phyloP scores from a whole-genome alignment of 2,113 vertebrate species.

The Muntiacus muntjak region DNA sequence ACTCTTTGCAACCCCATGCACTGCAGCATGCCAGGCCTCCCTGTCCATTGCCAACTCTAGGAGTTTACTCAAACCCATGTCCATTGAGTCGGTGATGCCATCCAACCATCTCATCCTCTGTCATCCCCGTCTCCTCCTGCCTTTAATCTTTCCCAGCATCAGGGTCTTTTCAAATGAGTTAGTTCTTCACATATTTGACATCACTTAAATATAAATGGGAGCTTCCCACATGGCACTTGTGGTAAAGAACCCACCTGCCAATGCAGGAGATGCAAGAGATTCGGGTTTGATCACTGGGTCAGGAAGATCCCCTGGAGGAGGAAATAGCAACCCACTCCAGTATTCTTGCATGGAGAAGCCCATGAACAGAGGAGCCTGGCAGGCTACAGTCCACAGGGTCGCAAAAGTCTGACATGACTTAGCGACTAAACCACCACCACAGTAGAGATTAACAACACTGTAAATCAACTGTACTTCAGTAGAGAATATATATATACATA shows the following conservation, averaged over 20 bases:
- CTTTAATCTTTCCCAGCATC: not conserved
- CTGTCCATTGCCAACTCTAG: not conserved
- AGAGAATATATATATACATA: not conserved
- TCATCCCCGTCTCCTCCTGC: not conserved
- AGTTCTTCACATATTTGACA: not conserved
- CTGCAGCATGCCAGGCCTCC: not conserved
- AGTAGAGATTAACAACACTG: not conserved
- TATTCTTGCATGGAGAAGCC: not conserved
- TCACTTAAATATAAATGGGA: not conserved
- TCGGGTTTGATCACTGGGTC: not conserved
- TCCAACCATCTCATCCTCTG: not conserved
- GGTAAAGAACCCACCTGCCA: not conserved
- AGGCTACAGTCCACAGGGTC: not conserved
- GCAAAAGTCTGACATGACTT: not conserved
- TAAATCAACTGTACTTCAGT: not conserved
- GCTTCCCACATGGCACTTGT: not conserved
- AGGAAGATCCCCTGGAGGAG: not conserved
- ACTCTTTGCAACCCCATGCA: not conserved
- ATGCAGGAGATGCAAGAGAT: not conserved
- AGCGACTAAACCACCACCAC: not conserved
- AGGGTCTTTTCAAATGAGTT: not conserved
- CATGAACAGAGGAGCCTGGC: not conserved
- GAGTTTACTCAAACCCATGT: not conserved
- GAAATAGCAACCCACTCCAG: not conserved
- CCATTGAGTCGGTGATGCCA: not conserved